Evolutionary conservation across 2,888 invertebrate species (phyloP).

Genomic region (Caenorhabditis wallacei): DNA sequence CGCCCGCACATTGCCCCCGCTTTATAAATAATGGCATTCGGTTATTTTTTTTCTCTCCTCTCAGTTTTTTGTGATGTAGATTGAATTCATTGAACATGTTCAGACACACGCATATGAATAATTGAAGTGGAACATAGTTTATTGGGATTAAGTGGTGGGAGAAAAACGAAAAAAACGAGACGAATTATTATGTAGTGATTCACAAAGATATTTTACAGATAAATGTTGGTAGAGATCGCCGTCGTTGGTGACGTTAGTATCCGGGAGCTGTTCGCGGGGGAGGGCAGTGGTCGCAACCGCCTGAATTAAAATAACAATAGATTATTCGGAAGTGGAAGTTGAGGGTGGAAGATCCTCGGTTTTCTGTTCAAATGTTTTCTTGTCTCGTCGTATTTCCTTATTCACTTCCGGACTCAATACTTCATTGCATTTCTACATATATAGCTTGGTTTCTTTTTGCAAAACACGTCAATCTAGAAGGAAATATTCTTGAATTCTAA

Average conservation of each 20-base stretch:
- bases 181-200: constrained; percentile 44
- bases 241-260: constrained; percentile 66
- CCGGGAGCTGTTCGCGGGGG: constrained; percentile 76
- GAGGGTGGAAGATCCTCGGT: constrained; percentile 1
- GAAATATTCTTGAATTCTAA: constrained; percentile 34
- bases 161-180: constrained; percentile 16
- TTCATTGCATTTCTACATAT: constrained; percentile 3
- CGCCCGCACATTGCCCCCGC: constrained; percentile 37
- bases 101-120: constrained; percentile 33
- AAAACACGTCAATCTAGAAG: constrained; percentile 39
- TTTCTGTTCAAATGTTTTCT: constrained; percentile 19
- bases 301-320: constrained; percentile 59
- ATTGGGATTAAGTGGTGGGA: constrained; percentile 17
- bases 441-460: constrained; percentile 24
- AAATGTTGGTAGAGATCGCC: constrained; percentile 40
- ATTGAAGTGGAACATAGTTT: constrained; percentile 39
- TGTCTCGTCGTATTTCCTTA: constrained; percentile 16
- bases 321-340: constrained; percentile 2
- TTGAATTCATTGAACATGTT: constrained; percentile 29
- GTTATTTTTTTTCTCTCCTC: neutral
- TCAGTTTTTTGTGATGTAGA: constrained; percentile 17
- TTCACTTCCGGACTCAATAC: constrained; percentile 15
- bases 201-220: constrained; percentile 51
- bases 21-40: constrained; percentile 46
- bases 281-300: constrained; percentile 76